Evolutionary conservation across 2,113 vertebrate species (phyloP).

Genomic region (Cathartes aura): DNA sequence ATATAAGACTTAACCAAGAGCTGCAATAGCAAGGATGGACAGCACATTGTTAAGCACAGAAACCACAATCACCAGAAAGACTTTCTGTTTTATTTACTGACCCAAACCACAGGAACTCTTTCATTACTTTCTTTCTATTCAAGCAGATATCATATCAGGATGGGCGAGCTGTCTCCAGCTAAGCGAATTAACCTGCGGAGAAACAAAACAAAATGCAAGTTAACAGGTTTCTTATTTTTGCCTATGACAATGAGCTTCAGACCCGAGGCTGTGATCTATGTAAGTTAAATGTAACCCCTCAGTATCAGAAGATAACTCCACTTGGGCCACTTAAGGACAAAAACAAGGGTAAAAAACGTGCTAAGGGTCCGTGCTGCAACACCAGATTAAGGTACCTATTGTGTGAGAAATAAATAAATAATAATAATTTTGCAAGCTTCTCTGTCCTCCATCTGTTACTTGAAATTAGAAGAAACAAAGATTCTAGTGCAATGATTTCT

Average conservation of each 20-base stretch:
- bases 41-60: not conserved
- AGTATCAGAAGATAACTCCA: not conserved
- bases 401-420: conserved; percentile 34
- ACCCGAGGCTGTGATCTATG: not conserved
- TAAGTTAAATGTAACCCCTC: not conserved
- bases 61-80: not conserved
- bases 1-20: not conserved
- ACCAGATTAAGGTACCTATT: not conserved
- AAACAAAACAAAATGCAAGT: not conserved
- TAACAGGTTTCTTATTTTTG: not conserved
- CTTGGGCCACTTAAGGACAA: not conserved
- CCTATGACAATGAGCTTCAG: not conserved
- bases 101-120: conserved; percentile 20
- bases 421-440: not conserved
- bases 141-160: not conserved
- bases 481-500: conserved; percentile 19
- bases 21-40: not conserved
- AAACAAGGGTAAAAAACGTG: not conserved
- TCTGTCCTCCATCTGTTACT: not conserved
- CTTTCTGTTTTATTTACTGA: not conserved
- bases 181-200: not conserved
- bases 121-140: not conserved
- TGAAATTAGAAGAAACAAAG: conserved; percentile 50
- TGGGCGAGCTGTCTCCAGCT: not conserved
- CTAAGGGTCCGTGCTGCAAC: not conserved